A percentile compares a stretch with the other conserved stretches of the same genome.
Evolutionary conservation across 2,888 invertebrate genomes (phyloP).

Genomic region (Norana najaformis): DNA sequence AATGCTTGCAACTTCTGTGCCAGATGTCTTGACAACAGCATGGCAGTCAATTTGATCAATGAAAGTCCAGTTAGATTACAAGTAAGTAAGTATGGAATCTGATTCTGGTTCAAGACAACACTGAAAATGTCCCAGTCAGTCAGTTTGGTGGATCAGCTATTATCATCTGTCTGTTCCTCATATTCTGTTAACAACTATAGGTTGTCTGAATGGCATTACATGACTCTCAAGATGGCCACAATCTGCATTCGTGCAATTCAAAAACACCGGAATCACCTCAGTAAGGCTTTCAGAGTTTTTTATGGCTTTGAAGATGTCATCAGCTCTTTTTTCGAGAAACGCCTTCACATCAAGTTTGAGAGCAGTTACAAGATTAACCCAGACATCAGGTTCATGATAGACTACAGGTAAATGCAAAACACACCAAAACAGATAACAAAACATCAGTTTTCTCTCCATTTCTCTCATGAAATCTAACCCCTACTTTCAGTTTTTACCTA

Average conservation of each 20-base stretch:
- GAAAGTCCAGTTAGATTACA: not conserved
- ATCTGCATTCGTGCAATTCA: too few relatives aligned
- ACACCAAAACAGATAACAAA: not conserved
- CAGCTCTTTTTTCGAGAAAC: slow-evolving; percentile 47
- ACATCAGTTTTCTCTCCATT: not conserved
- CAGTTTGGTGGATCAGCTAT: not conserved
- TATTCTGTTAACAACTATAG: not conserved
- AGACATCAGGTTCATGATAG: slow-evolving; percentile 66
- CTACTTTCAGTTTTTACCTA: too few relatives aligned
- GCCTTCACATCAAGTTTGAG: slow-evolving; percentile 52
- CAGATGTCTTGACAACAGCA: not conserved
- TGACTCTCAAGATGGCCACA: too few relatives aligned
- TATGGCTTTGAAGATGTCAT: slow-evolving; percentile 39
- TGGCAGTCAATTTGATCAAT: not conserved
- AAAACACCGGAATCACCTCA: slow-evolving; percentile 30
- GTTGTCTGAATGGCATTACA: too few relatives aligned
- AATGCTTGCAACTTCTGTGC: not conserved
- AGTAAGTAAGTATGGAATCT: too few relatives aligned
- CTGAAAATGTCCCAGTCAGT: not conserved
- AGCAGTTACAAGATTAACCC: slow-evolving; percentile 65
- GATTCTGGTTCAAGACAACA: too few relatives aligned
- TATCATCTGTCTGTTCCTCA: not conserved
- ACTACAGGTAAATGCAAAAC: not conserved
- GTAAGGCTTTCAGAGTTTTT: slow-evolving; percentile 30
- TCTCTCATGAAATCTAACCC: not conserved